Conservation (phyloP, 2,797 vertebrate species). For the Avahi laniger region DNA sequence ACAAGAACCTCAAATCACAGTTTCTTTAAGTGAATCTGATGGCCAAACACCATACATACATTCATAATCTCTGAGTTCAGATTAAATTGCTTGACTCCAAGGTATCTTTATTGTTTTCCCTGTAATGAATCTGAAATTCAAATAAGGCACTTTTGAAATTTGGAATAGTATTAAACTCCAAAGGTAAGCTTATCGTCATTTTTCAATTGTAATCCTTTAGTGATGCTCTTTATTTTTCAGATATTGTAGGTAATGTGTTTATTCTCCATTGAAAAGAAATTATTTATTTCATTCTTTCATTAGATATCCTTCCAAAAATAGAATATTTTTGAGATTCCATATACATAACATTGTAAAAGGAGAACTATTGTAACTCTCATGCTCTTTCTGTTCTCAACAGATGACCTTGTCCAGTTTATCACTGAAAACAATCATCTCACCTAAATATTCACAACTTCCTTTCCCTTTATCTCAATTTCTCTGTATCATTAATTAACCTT, state of each 20-base stretch:
- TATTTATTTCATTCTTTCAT: background rate
- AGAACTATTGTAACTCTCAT: background rate
- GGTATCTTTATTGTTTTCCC: background rate
- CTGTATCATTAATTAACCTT: background rate
- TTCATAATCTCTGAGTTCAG: conserved; percentile 18
- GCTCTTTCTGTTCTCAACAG: background rate
- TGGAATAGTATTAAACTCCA: background rate
- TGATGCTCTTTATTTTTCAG: background rate
- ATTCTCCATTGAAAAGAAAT: background rate
- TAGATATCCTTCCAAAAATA: background rate
- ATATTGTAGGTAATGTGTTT: background rate
- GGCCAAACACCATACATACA: background rate
- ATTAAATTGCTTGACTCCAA: conserved; percentile 24
- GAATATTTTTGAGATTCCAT: background rate
- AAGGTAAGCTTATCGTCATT: background rate
- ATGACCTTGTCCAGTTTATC: background rate
- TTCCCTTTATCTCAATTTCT: background rate
- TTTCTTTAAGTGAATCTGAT: conserved; percentile 22
- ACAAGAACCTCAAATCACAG: background rate
- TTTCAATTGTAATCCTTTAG: background rate
- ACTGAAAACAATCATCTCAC: background rate
- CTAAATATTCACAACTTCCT: background rate
- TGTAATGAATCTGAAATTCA: background rate
- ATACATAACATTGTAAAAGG: background rate
- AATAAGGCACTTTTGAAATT: background rate